Conservation (phyloP, 2,797 vertebrate species). For the Astyanax mexicanus region DNA sequence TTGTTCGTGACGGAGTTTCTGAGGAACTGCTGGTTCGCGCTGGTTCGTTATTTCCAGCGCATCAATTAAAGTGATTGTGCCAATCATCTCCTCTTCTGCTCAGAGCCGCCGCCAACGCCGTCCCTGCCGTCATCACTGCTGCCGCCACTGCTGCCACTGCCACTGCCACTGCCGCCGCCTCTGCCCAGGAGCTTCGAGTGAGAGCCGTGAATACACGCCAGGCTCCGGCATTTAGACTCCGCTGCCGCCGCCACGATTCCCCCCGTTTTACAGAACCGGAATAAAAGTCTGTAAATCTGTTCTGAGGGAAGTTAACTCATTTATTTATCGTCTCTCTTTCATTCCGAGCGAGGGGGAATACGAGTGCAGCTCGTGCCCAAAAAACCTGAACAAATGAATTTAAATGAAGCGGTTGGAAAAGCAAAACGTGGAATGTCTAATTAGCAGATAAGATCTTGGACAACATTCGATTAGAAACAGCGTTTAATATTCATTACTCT, state of each 20-base stretch:
- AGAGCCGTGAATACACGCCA: slow-evolving; percentile 22
- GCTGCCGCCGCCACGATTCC: not conserved
- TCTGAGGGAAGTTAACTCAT: slow-evolving; percentile 39
- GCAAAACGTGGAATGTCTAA: slow-evolving; percentile 40
- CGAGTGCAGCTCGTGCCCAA: slow-evolving; percentile 24
- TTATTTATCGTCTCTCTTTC: slow-evolving; percentile 37
- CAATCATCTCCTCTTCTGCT: slow-evolving; percentile 35
- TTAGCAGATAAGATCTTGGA: slow-evolving; percentile 38
- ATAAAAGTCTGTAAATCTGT: slow-evolving; percentile 46
- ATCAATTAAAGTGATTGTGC: slow-evolving; percentile 35
- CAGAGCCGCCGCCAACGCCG: slow-evolving; percentile 6
- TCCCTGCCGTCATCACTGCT: too few species aligned
- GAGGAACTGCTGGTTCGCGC: not conserved
- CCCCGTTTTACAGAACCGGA: slow-evolving; percentile 45
- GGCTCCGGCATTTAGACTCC: not conserved
- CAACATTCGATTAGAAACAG: slow-evolving; percentile 37
- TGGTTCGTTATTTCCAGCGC: not conserved
- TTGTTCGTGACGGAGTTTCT: not conserved
- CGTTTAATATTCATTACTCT: slow-evolving; percentile 44
- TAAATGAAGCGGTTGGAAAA: slow-evolving; percentile 32
- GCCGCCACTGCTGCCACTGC: too few species aligned
- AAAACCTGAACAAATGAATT: slow-evolving; percentile 46
- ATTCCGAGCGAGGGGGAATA: slow-evolving; percentile 15
- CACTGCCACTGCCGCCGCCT: too few species aligned
- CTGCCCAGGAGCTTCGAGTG: slow-evolving; percentile 20